Conservation (phyloP, 2,113 vertebrate species). For the Electrona antarctica region DNA sequence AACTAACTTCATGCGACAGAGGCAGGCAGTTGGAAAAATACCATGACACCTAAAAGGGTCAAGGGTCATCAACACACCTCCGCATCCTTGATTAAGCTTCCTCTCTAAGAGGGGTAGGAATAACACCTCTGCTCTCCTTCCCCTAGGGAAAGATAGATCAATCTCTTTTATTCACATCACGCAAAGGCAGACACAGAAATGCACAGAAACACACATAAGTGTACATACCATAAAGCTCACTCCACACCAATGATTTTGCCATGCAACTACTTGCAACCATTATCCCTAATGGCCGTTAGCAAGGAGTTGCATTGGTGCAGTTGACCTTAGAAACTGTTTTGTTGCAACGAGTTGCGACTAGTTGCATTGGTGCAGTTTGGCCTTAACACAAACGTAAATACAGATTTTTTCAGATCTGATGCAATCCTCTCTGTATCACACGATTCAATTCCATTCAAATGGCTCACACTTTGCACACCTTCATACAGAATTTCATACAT, state of each 20-base stretch:
- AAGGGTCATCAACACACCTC: conserved; percentile 63
- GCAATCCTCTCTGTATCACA: background rate
- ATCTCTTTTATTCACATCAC: conserved; percentile 26
- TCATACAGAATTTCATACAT: background rate
- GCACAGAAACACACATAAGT: conserved; percentile 37
- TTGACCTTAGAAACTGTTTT: too few relatives aligned
- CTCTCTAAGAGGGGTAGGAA: conserved; percentile 36
- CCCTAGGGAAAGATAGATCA: conserved; percentile 6
- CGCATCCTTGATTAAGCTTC: conserved; percentile 53
- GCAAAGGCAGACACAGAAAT: conserved; percentile 34
- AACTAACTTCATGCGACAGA: background rate
- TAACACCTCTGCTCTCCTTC: conserved; percentile 29
- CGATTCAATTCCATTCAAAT: background rate
- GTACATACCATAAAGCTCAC: too few relatives aligned
- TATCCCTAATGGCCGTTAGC: too few relatives aligned
- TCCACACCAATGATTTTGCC: too few relatives aligned
- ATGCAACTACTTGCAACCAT: too few relatives aligned
- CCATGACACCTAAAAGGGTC: conserved; percentile 44
- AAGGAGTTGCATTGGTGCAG: too few relatives aligned
- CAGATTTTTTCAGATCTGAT: too few relatives aligned
- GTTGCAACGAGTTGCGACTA: too few relatives aligned
- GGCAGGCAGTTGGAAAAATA: conserved; percentile 46
- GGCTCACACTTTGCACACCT: conserved; percentile 9
- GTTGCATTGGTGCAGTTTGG: too few relatives aligned
- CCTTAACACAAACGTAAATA: too few relatives aligned